These are phyloP conservation scores for Marronus borbonicus DNA, from an alignment of 2,888 invertebrate genomes.

Conservation along the genomic window DNA sequence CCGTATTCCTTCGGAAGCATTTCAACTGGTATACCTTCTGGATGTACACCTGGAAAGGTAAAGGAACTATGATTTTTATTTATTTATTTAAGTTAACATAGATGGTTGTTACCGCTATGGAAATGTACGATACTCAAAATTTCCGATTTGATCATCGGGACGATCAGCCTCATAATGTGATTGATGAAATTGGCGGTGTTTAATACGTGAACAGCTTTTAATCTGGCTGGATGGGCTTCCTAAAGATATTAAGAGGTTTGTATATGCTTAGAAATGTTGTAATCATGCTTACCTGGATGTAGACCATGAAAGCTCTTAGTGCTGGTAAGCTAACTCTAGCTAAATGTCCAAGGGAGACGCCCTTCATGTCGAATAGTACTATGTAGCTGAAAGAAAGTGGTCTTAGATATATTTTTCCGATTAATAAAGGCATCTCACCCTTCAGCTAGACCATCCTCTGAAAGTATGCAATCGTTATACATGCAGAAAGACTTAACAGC, in stretches of 20 bases:
- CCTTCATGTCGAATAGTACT: constrained; percentile 80
- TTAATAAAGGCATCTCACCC: constrained; percentile 61
- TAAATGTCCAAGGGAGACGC: constrained; percentile 77
- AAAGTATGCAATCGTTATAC: constrained; percentile 78
- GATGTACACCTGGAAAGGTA: constrained; percentile 61
- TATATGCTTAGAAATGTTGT: too few species aligned
- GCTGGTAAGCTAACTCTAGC: constrained; percentile 78
- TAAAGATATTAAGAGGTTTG: constrained; percentile 61
- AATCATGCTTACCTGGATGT: constrained; percentile 75
- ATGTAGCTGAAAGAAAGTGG: constrained; percentile 72
- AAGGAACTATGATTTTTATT: neutral
- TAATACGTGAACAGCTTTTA: constrained; percentile 78
- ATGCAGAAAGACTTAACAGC: constrained; percentile 78
- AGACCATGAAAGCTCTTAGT: constrained; percentile 77
- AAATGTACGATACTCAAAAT: constrained; percentile 76
- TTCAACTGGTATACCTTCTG: constrained; percentile 67
- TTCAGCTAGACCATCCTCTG: constrained; percentile 73
- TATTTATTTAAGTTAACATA: neutral
- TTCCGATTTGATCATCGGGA: constrained; percentile 78
- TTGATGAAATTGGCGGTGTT: constrained; percentile 80
- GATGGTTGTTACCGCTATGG: constrained; percentile 64
- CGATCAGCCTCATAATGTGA: constrained; percentile 78
- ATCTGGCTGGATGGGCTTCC: constrained; percentile 79
- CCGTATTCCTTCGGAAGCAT: constrained; percentile 75
- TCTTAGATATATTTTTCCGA: too few species aligned